phyloP scores from a whole-genome alignment of 1,140 invertebrate species.

The Drosophila pseudoananassae region DNA sequence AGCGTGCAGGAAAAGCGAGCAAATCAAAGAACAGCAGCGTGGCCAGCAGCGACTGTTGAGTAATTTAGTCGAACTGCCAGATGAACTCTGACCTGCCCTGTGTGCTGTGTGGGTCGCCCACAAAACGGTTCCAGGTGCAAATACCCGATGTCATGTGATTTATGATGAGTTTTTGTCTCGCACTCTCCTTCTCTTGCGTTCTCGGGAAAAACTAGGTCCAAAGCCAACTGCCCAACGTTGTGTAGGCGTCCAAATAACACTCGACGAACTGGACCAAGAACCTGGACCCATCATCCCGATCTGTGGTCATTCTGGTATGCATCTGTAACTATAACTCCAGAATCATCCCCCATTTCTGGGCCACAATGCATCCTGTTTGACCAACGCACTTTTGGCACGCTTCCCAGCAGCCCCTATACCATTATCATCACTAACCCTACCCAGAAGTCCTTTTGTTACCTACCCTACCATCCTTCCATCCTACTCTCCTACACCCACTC shows the following conservation, averaged over 20 bases:
- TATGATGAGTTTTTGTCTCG: constrained; percentile 57
- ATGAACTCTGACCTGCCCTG: constrained; percentile 45
- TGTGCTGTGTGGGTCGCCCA: constrained; percentile 53
- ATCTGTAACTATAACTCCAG: constrained; percentile 5
- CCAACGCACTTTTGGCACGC: constrained; percentile 76
- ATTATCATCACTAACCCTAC: constrained; percentile 55
- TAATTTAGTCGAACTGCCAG: constrained; percentile 61
- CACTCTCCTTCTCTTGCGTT: constrained; percentile 26
- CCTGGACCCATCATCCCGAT: constrained; percentile 35
- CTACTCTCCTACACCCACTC: not conserved
- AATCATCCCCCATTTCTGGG: constrained; percentile 44
- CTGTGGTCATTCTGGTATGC: constrained; percentile 52
- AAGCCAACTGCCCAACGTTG: constrained; percentile 49
- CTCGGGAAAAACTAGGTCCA: constrained; percentile 38
- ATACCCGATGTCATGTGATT: constrained; percentile 56
- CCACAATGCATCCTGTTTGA: constrained; percentile 60
- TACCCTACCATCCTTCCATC: constrained; percentile 2
- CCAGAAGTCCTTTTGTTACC: constrained; percentile 44
- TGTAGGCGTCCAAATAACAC: constrained; percentile 74
- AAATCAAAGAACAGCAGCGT: constrained; percentile 37
- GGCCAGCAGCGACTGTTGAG: constrained; percentile 53
- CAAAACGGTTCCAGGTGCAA: constrained; percentile 72
- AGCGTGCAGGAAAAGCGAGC: constrained; percentile 49
- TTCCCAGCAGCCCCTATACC: constrained; percentile 63
- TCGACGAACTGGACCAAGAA: constrained; percentile 14